A percentile compares a stretch with the other conserved stretches of the same genome.
phyloP scores from a whole-genome alignment of 2,113 vertebrate species.

The Formicarius rufipectus region DNA sequence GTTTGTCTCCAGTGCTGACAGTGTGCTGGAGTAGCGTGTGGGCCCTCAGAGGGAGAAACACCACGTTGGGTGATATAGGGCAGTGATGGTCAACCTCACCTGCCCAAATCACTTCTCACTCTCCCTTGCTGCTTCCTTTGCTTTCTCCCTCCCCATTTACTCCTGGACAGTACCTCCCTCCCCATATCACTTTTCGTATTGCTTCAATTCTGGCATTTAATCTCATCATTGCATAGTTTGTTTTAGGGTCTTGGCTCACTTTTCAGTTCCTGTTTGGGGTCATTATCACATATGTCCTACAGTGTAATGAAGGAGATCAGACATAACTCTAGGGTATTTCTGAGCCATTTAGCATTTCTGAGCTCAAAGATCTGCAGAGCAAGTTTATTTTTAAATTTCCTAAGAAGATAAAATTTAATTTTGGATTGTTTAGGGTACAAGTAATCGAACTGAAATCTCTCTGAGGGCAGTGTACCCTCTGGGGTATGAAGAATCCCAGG shows the following conservation, averaged over 20 bases:
- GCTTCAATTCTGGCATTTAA: background rate
- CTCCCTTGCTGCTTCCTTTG: background rate
- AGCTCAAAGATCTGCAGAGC: background rate
- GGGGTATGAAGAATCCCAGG: background rate
- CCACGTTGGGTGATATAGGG: rapidly evolving
- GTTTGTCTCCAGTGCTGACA: background rate
- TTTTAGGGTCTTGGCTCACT: background rate
- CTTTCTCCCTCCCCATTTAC: background rate
- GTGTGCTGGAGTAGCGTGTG: rapidly evolving
- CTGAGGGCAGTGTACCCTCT: background rate
- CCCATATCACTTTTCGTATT: background rate
- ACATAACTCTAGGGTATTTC: conserved; percentile 26
- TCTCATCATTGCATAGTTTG: background rate
- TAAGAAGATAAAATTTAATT: conserved; percentile 3
- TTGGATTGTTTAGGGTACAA: conserved; percentile 16
- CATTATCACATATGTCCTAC: background rate
- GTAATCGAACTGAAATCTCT: background rate
- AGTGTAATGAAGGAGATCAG: conserved; percentile 29
- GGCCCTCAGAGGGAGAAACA: background rate
- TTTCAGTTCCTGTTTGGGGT: background rate
- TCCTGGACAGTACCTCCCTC: too few relatives aligned
- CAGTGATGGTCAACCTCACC: rapidly evolving
- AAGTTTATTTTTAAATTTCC: conserved; percentile 61
- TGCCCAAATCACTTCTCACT: background rate
- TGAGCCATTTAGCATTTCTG: background rate